phyloP scores from a whole-genome alignment of 2,797 vertebrate genomes.

The Lutjanus campechanus region DNA sequence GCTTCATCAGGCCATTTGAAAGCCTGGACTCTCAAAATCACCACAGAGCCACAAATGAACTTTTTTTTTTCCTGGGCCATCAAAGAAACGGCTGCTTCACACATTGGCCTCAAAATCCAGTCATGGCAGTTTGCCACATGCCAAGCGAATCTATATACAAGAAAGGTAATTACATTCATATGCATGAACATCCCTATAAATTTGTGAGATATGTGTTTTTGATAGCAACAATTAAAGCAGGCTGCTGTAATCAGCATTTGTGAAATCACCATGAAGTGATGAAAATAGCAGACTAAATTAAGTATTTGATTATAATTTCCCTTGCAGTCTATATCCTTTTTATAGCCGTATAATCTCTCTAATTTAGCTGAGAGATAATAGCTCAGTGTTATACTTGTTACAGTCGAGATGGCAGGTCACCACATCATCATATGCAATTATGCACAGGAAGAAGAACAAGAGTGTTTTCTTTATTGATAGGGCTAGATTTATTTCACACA shows the following conservation, averaged over 20 bases:
- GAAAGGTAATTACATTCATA: slow-evolving; percentile 22
- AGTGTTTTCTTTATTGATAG: slow-evolving; percentile 13
- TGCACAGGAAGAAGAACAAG: neutral
- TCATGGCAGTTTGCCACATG: neutral
- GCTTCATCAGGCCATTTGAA: no score
- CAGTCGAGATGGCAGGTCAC: slow-evolving; percentile 44
- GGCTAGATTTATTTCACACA: slow-evolving; percentile 10
- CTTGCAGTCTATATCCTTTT: slow-evolving; percentile 32
- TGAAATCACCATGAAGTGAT: slow-evolving; percentile 51
- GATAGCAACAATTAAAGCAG: slow-evolving; percentile 19
- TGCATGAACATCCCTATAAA: neutral
- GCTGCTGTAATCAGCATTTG: slow-evolving; percentile 29
- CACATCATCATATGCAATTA: slow-evolving; percentile 42
- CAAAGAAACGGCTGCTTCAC: neutral
- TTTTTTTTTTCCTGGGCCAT: no score
- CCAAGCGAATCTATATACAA: no score
- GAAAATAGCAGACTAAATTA: slow-evolving; percentile 43
- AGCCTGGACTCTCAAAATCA: no score
- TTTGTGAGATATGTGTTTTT: slow-evolving; percentile 22
- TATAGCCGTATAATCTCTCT: slow-evolving; percentile 43
- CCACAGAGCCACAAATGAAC: no score
- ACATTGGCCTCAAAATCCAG: neutral
- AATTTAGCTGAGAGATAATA: slow-evolving; percentile 43
- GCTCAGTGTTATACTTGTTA: slow-evolving; percentile 27
- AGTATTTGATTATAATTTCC: slow-evolving; percentile 41